Base-by-base conservation (phyloP, 2,113 vertebrate genomes). In the Chrysemys picta region DNA sequence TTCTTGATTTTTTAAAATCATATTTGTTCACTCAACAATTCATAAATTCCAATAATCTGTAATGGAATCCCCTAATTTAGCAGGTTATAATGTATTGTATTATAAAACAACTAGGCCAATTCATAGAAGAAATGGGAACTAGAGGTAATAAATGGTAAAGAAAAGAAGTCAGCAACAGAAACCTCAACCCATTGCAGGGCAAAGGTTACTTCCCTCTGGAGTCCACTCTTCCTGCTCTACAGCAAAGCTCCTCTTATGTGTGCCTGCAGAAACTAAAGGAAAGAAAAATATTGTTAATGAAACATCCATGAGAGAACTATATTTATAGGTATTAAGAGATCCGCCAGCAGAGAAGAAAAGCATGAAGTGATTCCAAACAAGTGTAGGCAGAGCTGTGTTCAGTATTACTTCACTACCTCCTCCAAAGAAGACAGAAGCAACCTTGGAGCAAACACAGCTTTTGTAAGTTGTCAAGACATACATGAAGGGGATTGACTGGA, bases 191-290 rank as follows among this genome's bases (percentile, higher is more conserved):
- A 49, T 21, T 52, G 31, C 87, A 94, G 3, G 52, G 31, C 52
- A 92, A 94, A 93, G n/a, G 80, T 94, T 89, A 89, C 16, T 76
- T 92, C 42, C n/a, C n/a, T 9, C 56, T 89, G 42, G 89, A 93
- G 94, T 50, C 35, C 25, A 65, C 8, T 42, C 47, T 85, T 94
- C 76, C 78, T 76, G 42, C 29, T 31, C 29, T 16, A 62, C 13
- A 62, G 59, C 59, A 62, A 62, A 31, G 59, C 29, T 35, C 13
- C 86, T 17, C 9, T 54, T 35, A 1, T 29, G 84, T 72, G n/a
- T 89, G 8, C 31, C 47, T 95, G 80, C 52, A 91, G 53, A 90
- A 91, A 94, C 82, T 24, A 84, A 86, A 89, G n/a, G 75, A 81
- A 86, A 72, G 21, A 88, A 82, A 80, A 54, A 21, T 80, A 11